Evolutionary conservation across 2,888 invertebrate genomes (phyloP).

Genomic region (Oligia fasciuncula): DNA sequence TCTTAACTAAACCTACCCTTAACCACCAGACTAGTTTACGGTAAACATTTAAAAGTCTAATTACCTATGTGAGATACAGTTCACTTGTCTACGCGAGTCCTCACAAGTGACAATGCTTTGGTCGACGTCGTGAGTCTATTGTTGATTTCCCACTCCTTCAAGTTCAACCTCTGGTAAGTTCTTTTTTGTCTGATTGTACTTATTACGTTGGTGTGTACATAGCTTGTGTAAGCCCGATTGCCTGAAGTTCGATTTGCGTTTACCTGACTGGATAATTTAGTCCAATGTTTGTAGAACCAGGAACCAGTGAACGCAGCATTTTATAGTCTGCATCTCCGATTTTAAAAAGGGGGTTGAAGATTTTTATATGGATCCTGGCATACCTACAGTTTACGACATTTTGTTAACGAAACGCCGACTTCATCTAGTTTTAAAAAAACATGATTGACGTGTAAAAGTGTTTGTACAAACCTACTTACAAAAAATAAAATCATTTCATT

Average conservation of each 20-base stretch:
- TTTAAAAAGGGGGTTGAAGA: neutral
- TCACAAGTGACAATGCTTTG: slow-evolving; percentile 21
- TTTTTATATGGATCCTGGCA: too few species aligned
- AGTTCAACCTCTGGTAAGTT: slow-evolving; percentile 29
- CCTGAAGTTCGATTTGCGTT: neutral
- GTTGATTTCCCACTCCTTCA: neutral
- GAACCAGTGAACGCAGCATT: neutral
- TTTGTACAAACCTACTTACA: too few species aligned
- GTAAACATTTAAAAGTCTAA: slow-evolving; percentile 51
- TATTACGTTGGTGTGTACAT: neutral
- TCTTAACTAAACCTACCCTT: slow-evolving; percentile 21
- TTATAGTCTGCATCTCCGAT: neutral
- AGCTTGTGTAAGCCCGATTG: neutral
- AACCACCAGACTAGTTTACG: slow-evolving; percentile 2
- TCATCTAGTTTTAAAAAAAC: too few species aligned
- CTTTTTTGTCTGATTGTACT: neutral
- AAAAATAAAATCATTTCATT: too few species aligned
- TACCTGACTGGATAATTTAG: neutral
- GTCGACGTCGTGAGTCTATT: neutral
- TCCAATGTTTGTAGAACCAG: neutral
- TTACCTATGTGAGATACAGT: slow-evolving; percentile 13
- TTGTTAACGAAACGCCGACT: too few species aligned
- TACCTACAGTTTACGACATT: too few species aligned
- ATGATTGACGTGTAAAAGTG: too few species aligned
- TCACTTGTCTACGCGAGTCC: slow-evolving; percentile 20